phyloP scores from a whole-genome alignment of 2,888 invertebrate species.

The Chloroclystis v-ata region DNA sequence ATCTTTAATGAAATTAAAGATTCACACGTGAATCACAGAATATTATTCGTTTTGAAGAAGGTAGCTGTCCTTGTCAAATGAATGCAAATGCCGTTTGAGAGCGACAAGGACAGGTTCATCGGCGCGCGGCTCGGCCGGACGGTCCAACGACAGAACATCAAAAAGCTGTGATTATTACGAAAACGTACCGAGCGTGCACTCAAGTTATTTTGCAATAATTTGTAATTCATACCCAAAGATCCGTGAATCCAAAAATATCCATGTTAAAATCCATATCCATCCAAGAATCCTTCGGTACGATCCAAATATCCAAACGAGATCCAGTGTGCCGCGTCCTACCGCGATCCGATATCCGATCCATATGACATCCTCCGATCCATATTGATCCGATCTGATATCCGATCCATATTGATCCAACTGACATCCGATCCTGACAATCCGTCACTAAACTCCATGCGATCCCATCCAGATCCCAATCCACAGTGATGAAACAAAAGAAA shows the following conservation, averaged over 20 bases:
- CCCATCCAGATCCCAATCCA: slow-evolving; percentile 65
- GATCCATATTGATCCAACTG: slow-evolving; percentile 21
- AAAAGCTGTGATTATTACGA: slow-evolving; percentile 58
- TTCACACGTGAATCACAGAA: background rate
- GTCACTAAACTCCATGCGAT: slow-evolving; percentile 31
- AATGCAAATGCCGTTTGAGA: background rate
- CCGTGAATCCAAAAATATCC: slow-evolving; percentile 51
- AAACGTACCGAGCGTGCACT: slow-evolving; percentile 70
- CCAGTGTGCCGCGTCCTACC: slow-evolving; percentile 30
- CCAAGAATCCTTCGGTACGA: slow-evolving; percentile 48
- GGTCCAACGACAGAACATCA: slow-evolving; percentile 13
- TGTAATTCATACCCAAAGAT: slow-evolving; percentile 73
- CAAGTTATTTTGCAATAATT: slow-evolving; percentile 68
- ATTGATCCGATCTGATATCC: slow-evolving; percentile 21
- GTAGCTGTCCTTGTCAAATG: background rate
- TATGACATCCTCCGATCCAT: slow-evolving; percentile 16
- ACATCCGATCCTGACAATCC: slow-evolving; percentile 20
- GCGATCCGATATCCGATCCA: slow-evolving; percentile 29
- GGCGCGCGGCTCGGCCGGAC: no score
- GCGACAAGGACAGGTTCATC: no score
- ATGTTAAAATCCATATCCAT: slow-evolving; percentile 32
- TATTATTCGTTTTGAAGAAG: background rate
- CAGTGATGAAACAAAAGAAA: slow-evolving; percentile 78
- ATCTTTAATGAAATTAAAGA: no score
- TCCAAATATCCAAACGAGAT: slow-evolving; percentile 43